Evolutionary conservation across 2,888 invertebrate species (phyloP).

Genomic region (Nomada goodeniana): DNA sequence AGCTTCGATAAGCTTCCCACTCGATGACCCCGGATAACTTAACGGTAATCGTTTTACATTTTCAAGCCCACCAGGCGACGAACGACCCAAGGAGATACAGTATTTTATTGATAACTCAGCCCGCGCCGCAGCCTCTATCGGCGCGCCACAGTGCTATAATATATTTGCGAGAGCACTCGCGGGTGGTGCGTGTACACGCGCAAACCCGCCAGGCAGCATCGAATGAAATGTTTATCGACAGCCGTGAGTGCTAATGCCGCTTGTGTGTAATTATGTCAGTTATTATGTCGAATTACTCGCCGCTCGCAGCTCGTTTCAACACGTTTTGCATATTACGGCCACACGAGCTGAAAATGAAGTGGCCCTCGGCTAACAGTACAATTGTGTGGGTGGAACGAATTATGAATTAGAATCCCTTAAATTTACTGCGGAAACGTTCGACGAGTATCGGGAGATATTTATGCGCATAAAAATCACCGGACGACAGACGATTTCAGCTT

Average conservation of each 20-base stretch:
- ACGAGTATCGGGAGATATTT: no score
- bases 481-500: no score
- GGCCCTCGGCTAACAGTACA: background rate
- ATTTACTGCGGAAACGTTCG: background rate
- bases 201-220: background rate
- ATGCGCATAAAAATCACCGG: no score
- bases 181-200: background rate
- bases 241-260: constrained; percentile 14
- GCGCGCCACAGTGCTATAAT: background rate
- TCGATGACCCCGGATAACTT: constrained; percentile 38
- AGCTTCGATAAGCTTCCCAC: constrained; percentile 32
- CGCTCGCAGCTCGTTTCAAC: constrained; percentile 42
- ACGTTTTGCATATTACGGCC: constrained; percentile 53
- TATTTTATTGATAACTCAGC: constrained; percentile 61
- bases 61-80: constrained; percentile 38
- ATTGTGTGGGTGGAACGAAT: background rate
- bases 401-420: background rate
- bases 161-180: no score
- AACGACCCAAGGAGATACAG: constrained; percentile 34
- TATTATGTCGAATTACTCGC: constrained; percentile 41
- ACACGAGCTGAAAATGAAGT: constrained; percentile 15
- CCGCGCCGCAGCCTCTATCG: background rate
- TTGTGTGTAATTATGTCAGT: constrained; percentile 42
- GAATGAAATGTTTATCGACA: constrained; percentile 17
- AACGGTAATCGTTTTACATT: constrained; percentile 57